Conservation (phyloP, 92 coral and sea anemone genomes). For the Isaurus tuberculatus region DNA sequence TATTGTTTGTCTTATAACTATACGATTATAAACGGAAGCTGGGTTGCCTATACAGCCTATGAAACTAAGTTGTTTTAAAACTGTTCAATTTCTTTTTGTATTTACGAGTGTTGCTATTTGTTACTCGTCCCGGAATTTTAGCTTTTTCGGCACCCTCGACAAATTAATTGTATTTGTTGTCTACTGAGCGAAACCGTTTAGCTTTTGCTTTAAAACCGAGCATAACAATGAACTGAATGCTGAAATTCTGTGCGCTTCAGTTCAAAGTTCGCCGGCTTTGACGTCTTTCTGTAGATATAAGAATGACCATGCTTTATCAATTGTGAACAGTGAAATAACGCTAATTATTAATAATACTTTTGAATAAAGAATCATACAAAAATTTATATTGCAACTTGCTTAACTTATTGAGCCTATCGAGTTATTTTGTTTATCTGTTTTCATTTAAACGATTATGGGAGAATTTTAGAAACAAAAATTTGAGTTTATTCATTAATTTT, state of each 20-base stretch:
- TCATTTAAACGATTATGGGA: not conserved
- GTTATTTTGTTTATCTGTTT: not conserved
- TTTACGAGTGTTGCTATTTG: not conserved
- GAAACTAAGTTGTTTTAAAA: not conserved
- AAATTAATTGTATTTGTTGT: not conserved
- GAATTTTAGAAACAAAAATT: not conserved
- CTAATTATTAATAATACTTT: no score
- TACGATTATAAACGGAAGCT: not conserved
- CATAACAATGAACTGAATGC: not conserved
- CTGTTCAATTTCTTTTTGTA: not conserved
- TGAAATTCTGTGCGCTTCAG: not conserved
- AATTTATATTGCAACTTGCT: not conserved
- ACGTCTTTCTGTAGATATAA: not conserved
- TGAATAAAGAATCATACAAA: not conserved
- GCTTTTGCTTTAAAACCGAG: not conserved
- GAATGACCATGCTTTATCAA: not conserved
- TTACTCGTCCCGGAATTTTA: constrained; percentile 26
- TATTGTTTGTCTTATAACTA: not conserved
- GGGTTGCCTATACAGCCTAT: not conserved
- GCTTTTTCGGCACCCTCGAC: not conserved
- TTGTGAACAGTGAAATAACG: no score
- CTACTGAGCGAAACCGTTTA: not conserved
- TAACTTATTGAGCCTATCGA: not conserved
- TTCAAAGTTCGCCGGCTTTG: not conserved
- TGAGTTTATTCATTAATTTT: not conserved